Evolutionary conservation across 2,797 vertebrate species (phyloP).

Genomic region (Hipposideros larvatus): DNA sequence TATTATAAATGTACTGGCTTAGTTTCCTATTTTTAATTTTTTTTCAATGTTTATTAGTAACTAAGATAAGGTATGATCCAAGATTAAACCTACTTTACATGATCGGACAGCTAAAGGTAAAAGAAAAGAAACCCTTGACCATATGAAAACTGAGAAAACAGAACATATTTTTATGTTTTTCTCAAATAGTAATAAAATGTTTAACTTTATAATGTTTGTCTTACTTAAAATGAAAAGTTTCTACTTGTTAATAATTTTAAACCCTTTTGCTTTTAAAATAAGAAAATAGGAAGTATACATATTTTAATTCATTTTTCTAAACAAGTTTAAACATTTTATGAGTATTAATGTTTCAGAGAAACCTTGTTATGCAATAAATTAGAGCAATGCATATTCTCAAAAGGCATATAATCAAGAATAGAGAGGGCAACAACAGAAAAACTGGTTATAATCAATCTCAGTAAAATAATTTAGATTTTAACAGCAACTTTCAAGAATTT

Average conservation of each 20-base stretch:
- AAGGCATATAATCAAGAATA: constrained; percentile 55
- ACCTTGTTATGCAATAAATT: constrained; percentile 70
- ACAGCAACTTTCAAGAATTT: constrained; percentile 72
- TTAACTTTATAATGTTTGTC: background rate
- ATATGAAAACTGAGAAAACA: background rate
- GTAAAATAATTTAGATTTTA: constrained; percentile 48
- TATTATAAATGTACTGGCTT: background rate
- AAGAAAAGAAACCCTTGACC: background rate
- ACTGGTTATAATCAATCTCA: constrained; percentile 69
- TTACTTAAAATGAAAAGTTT: constrained; percentile 70
- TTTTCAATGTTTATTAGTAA: constrained; percentile 22
- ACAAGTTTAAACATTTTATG: constrained; percentile 72
- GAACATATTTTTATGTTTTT: background rate
- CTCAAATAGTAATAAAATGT: constrained; percentile 27
- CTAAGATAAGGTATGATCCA: background rate
- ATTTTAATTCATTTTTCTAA: constrained; percentile 79
- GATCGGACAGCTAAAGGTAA: background rate
- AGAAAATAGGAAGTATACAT: constrained; percentile 74
- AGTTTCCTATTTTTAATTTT: background rate
- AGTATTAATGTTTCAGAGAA: constrained; percentile 75
- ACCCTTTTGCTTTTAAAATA: constrained; percentile 67
- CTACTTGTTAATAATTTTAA: constrained; percentile 68
- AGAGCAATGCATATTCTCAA: constrained; percentile 74
- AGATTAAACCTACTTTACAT: background rate
- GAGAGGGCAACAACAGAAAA: constrained; percentile 72